Evolutionary conservation across 2,113 vertebrate genomes (phyloP), one percentile per base, ranked within the genome.

Genomic region (Tautogolabrus adspersus): DNA sequence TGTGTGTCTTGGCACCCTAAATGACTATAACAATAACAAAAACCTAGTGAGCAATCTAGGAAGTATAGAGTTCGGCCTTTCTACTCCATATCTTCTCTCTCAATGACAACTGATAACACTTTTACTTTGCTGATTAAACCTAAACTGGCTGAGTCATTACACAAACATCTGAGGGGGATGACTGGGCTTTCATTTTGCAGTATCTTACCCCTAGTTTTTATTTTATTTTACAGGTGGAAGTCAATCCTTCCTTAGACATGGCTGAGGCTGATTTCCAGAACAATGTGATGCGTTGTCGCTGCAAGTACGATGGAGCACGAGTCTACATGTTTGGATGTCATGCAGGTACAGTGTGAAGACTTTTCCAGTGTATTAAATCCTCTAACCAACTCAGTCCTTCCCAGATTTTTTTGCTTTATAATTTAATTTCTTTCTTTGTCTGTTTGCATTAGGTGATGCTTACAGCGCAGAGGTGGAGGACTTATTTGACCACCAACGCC

Each of bases 191-290:
- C 3, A 34, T 34, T 42, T 37, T 40, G 0, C 22, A 58, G 59
- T 19, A 37, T 71, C 11, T 64, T 42, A 74, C 65, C 2, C 10
- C 59, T 44, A 66, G 55, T 1, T 62, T 6, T 12, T 1, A 9
- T 79, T 15, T 68, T 2, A 22, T 23, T 34, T 51, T 40, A 60
- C 91, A 99, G 98, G 96, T 99, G 81, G 92, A 98, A 0, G 96
- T 99, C 54, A 99, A 99, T 84, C 98, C 98, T 23, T 95, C 95
- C 13, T 92, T 96, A 0, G 98, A 99, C 86, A 97, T 99, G 94
- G 96, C 97, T 0, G 98, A 99, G 84, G 97, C 98, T 0, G 98
- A 99, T 71, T 99, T 99, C 91, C 95, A 96, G 80, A 99, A 99
- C 91, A 99, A 99, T 0, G 94, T 96, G 82, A 95, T 99, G 95